Conservation (phyloP, 2,888 invertebrate species). For the Scaptomyza parva region DNA sequence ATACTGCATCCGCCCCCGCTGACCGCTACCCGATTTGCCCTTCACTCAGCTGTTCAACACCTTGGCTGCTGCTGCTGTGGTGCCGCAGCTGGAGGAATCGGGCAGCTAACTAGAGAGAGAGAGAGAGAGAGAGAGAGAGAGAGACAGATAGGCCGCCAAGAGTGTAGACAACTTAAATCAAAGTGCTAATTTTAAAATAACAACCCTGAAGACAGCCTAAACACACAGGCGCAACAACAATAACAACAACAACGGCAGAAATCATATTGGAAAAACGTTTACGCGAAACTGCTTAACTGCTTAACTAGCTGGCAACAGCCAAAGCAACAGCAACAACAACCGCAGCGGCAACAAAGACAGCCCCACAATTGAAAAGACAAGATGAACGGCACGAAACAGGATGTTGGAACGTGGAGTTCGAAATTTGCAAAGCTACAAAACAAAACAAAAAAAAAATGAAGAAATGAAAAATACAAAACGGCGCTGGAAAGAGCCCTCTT, state of each 20-base stretch:
- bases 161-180: constrained; percentile 81
- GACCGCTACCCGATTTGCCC: constrained; percentile 52
- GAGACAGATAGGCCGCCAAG: constrained; percentile 70
- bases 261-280: constrained; percentile 77
- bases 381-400: constrained; percentile 79
- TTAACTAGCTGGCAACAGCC: constrained; percentile 77
- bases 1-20: constrained; percentile 38
- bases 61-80: constrained; percentile 53
- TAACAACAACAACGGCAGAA: constrained; percentile 34
- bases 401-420: constrained; percentile 76
- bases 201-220: constrained; percentile 78
- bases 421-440: constrained; percentile 64
- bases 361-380: constrained; percentile 77
- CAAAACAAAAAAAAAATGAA: background rate
- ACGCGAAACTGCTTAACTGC: constrained; percentile 81
- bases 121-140: constrained; percentile 55
- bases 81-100: constrained; percentile 28
- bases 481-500: constrained; percentile 39
- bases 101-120: constrained; percentile 41
- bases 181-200: constrained; percentile 81
- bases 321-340: constrained; percentile 30
- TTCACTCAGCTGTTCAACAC: constrained; percentile 75
- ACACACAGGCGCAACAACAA: constrained; percentile 64
- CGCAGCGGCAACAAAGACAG: constrained; percentile 42
- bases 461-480: constrained; percentile 33